These are phyloP conservation scores for Mellivora capensis DNA, from an alignment of 2,113 vertebrate genomes.

Conservation along the genomic window DNA sequence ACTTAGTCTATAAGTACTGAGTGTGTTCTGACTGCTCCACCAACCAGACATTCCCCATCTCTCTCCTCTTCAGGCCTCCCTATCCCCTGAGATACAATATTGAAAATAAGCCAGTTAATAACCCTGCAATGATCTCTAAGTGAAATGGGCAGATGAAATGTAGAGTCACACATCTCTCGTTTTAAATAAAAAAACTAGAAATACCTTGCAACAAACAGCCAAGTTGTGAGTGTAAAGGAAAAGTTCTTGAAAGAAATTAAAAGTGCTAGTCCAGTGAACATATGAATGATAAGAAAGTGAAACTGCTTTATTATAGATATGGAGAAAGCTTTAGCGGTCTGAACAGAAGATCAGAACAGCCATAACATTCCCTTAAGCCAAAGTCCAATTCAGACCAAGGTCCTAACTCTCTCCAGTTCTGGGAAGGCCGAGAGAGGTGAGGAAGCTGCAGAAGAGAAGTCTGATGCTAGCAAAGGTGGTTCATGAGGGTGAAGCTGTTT, in stretches of 20 bases:
- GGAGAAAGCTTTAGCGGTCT: background rate
- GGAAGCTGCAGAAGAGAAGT: background rate
- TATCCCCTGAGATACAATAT: background rate
- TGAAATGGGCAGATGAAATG: background rate
- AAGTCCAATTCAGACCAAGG: background rate
- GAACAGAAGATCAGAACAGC: background rate
- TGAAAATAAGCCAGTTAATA: background rate
- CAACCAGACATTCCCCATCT: background rate
- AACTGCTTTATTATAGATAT: background rate
- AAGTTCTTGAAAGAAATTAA: background rate
- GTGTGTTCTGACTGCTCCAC: background rate
- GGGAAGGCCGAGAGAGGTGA: background rate
- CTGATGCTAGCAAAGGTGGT: background rate
- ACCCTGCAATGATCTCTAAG: background rate
- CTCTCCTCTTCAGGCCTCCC: background rate
- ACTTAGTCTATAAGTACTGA: background rate
- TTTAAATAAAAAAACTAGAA: background rate
- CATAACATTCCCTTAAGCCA: background rate
- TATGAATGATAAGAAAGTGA: background rate
- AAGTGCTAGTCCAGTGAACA: background rate
- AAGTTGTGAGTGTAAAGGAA: background rate
- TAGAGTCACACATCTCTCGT: background rate
- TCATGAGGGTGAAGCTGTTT: background rate
- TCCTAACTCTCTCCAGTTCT: background rate
- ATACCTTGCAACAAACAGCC: background rate